Conservation (phyloP, 2,888 invertebrate genomes). For the Theretra japonica region DNA sequence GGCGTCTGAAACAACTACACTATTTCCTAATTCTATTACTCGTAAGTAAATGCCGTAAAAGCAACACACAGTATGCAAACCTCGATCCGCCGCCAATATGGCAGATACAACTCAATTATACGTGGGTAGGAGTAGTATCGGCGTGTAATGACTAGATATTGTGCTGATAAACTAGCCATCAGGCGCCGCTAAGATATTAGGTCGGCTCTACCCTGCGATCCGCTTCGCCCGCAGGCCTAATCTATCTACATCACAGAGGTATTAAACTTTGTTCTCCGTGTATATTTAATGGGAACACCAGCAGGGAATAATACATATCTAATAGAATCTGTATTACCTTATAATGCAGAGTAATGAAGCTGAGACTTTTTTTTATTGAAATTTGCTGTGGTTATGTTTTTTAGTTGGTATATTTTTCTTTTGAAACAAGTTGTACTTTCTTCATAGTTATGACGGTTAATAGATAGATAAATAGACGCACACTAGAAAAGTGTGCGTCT, state of each 20-base stretch:
- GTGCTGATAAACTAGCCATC: slow-evolving; percentile 25
- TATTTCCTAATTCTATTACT: too few species aligned
- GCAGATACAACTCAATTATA: slow-evolving; percentile 13
- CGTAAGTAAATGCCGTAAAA: too few species aligned
- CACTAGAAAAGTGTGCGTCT: too few species aligned
- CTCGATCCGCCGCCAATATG: slow-evolving; percentile 2
- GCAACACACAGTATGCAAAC: neutral
- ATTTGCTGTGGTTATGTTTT: too few species aligned
- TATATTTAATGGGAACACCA: slow-evolving; percentile 13
- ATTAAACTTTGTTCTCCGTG: slow-evolving; percentile 10
- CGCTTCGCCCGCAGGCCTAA: slow-evolving; percentile 15
- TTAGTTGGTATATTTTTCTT: too few species aligned
- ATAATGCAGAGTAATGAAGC: neutral
- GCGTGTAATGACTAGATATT: slow-evolving; percentile 21
- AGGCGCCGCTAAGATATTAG: slow-evolving; percentile 13
- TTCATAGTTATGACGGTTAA: too few species aligned
- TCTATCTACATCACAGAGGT: slow-evolving; percentile 15
- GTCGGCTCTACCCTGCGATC: slow-evolving; percentile 12
- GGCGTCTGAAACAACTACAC: too few species aligned
- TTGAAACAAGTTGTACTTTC: too few species aligned
- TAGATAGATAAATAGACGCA: too few species aligned
- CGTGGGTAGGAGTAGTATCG: slow-evolving; percentile 4
- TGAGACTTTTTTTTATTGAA: too few species aligned
- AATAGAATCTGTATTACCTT: neutral
- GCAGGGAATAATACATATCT: neutral